Evolutionary conservation across 2,797 vertebrate genomes (phyloP).

Genomic region (Helarctos malayanus): DNA sequence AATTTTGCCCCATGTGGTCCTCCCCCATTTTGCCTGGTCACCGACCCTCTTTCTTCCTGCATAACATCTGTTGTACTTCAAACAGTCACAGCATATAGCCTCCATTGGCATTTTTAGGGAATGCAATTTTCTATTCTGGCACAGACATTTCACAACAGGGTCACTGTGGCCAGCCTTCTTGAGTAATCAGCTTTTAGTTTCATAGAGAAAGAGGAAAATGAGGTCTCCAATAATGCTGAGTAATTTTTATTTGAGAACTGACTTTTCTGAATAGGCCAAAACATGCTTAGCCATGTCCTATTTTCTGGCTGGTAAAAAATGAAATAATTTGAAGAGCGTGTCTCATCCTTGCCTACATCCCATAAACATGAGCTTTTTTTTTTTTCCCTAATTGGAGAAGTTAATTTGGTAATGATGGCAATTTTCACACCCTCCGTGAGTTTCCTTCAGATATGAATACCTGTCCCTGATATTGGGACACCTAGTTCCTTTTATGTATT

Average conservation of each 20-base stretch:
- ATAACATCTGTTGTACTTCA: background rate
- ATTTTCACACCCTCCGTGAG: background rate
- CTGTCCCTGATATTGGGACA: background rate
- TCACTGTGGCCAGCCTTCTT: background rate
- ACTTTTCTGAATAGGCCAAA: conserved; percentile 13
- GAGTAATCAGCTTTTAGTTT: background rate
- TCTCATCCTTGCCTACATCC: background rate
- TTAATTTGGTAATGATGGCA: background rate
- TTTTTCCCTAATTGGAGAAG: background rate
- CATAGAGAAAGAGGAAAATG: background rate
- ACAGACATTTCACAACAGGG: background rate
- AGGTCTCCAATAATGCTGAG: background rate
- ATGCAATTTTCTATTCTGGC: background rate
- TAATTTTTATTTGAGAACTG: background rate
- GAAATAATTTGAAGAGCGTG: background rate
- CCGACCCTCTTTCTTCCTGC: background rate
- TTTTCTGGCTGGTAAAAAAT: background rate
- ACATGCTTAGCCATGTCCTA: background rate
- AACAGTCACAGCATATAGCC: background rate
- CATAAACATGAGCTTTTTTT: background rate
- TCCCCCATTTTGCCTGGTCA: background rate
- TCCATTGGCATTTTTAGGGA: background rate
- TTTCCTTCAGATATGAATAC: background rate
- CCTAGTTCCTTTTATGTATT: background rate
- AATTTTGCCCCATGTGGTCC: background rate